These are phyloP conservation scores for Cheilosia scutellata DNA, from an alignment of 2,888 invertebrate species.

Conservation along the genomic window DNA sequence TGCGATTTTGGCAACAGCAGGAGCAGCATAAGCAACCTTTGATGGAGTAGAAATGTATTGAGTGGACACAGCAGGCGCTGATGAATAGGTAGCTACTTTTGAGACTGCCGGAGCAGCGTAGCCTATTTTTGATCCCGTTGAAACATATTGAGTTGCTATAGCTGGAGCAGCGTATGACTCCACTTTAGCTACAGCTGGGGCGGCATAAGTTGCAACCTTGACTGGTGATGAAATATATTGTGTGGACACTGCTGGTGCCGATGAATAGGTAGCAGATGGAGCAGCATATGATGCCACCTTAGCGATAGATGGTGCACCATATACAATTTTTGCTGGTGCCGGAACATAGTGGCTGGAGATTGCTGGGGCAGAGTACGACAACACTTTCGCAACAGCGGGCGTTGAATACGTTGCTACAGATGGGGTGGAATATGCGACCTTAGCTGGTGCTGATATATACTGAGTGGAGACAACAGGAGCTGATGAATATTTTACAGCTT, in stretches of 20 bases:
- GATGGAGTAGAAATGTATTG: conserved; percentile 46
- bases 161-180: conserved; percentile 65
- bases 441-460: conserved; percentile 78
- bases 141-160: conserved; percentile 38
- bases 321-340: conserved; percentile 58
- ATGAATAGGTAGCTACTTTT: conserved; percentile 81
- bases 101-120: conserved; percentile 78
- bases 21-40: conserved; percentile 34
- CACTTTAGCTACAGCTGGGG: conserved; percentile 59
- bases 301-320: conserved; percentile 74
- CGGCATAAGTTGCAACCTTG: conserved; percentile 65
- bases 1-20: conserved; percentile 78
- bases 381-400: conserved; percentile 57
- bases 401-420: conserved; percentile 62
- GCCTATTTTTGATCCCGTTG: conserved; percentile 65
- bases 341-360: conserved; percentile 72
- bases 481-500: conserved; percentile 69
- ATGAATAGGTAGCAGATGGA: conserved; percentile 75
- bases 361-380: conserved; percentile 37
- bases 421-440: conserved; percentile 80
- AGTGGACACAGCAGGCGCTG: conserved; percentile 34
- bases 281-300: conserved; percentile 76
- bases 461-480: conserved; percentile 78
- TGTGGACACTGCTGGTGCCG: conserved; percentile 77
- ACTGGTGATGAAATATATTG: conserved; percentile 79